A percentile compares a stretch with the other conserved stretches of the same genome.
Evolutionary conservation across 2,113 vertebrate species (phyloP).

Genomic region (Gila orcuttii): DNA sequence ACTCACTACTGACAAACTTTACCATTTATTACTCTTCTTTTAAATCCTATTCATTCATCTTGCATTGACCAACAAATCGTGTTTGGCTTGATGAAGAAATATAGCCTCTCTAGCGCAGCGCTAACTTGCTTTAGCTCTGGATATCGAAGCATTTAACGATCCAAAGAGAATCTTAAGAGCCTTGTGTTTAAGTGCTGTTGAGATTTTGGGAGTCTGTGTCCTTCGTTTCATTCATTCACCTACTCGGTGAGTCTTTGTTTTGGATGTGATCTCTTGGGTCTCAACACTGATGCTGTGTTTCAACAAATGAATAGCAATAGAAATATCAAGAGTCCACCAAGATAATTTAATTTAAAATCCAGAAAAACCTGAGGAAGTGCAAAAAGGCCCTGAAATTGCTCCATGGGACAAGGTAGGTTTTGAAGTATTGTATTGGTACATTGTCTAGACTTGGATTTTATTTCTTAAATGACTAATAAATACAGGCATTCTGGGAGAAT

Average conservation of each 20-base stretch:
- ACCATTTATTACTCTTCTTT: conserved; percentile 78
- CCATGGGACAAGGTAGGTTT: background rate
- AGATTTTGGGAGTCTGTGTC: conserved; percentile 34
- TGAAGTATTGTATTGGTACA: background rate
- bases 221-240: conserved; percentile 9
- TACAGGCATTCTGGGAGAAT: background rate
- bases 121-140: conserved; percentile 35
- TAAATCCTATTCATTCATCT: conserved; percentile 24
- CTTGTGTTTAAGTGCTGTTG: conserved; percentile 52
- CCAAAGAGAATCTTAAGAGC: conserved; percentile 43
- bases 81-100: conserved; percentile 39
- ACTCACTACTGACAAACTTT: conserved; percentile 86
- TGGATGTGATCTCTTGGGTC: background rate
- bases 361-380: conserved; percentile 23
- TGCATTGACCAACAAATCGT: conserved; percentile 5
- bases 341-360: background rate
- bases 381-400: conserved; percentile 13
- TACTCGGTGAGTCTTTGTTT: background rate
- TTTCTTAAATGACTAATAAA: background rate
- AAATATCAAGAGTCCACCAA: conserved; percentile 38
- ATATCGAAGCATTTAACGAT: conserved; percentile 34
- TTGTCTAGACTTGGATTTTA: background rate
- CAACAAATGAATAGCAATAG: conserved; percentile 3
- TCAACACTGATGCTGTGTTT: conserved; percentile 4
- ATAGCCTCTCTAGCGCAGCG: conserved; percentile 10